Evolutionary conservation across 2,888 invertebrate genomes (phyloP).

Genomic region (Reticulitermes lucifugus): DNA sequence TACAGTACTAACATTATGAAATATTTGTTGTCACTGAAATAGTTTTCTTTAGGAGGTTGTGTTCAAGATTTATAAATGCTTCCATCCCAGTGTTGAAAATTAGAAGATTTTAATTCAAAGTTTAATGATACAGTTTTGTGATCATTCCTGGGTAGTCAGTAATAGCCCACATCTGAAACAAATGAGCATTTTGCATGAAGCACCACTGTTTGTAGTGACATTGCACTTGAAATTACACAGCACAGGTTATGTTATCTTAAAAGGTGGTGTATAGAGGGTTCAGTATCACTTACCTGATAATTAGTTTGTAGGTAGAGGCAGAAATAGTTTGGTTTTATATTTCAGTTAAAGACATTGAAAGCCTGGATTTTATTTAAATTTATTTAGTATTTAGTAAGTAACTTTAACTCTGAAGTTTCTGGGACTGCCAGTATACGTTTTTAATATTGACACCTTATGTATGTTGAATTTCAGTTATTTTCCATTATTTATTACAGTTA

Average conservation of each 20-base stretch:
- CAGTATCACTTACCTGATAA: slow-evolving; percentile 23
- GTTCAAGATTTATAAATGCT: slow-evolving; percentile 45
- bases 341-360: slow-evolving; percentile 19
- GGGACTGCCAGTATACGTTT: background rate
- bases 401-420: background rate
- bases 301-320: slow-evolving; percentile 24
- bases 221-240: background rate
- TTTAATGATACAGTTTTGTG: slow-evolving; percentile 36
- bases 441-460: slow-evolving; percentile 21
- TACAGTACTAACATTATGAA: slow-evolving; percentile 6
- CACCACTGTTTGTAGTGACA: background rate
- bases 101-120: slow-evolving; percentile 31
- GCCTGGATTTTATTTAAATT: slow-evolving; percentile 21
- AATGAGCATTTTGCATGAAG: background rate
- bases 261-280: slow-evolving; percentile 30
- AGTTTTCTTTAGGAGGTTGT: slow-evolving; percentile 14
- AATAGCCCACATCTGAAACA: slow-evolving; percentile 4
- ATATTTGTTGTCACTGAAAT: slow-evolving; percentile 33
- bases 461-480: slow-evolving; percentile 11
- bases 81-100: slow-evolving; percentile 42
- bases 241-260: background rate
- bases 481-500: slow-evolving; percentile 32
- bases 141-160: slow-evolving; percentile 40
- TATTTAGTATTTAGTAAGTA: slow-evolving; percentile 6
- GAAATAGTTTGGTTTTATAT: slow-evolving; percentile 19